Evolutionary conservation across 2,888 invertebrate genomes (phyloP), one percentile per base, ranked within the genome.

Genomic region (Eucriotettix oculatus): DNA sequence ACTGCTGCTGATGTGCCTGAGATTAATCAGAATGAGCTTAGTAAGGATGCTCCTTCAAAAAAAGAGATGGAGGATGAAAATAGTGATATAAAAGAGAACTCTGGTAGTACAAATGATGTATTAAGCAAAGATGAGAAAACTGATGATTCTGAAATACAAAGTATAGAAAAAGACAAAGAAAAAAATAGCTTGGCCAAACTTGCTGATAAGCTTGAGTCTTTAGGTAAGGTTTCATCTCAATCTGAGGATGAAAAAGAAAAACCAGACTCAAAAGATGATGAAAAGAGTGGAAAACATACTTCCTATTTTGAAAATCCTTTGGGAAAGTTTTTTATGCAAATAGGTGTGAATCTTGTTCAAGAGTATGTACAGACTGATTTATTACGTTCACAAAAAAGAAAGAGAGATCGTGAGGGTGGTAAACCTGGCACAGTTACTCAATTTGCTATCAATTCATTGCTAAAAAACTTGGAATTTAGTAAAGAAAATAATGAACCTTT

Each of bases 331-430:
- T 88, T 95, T 69, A 87, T 89, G 74, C 90, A 91, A 70, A 89
- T 96, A 67, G 96, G 96, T 42, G 80, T 89, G 61, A 91, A 89
- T 71, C 79, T 93, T 65, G 94, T 93, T 2, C 91, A 93, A 72
- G 94, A 96, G 71, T 88, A 85, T 72, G 95, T 96, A 17, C 95
- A 96, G 76, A 83, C 85, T n/a, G 96, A 96, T 76, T 76, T 95
- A 61, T 77, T 95, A 60, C 85, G 87, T 66, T 86, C 90, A 69
- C 92, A 94, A 71, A 88, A 87, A 71, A 81, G 89, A 56, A 92
- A 92, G 71, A 82, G 87, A 17, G 85, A 86, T 66, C 83, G 84
- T 65, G 85, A 84, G 74, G 78, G 80, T 58, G 76, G 80, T 64
- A 80, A 80, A 70, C 80, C 86, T 10, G 79, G 79, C 59, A 80